Evolutionary conservation across 2,797 vertebrate species (phyloP).

Genomic region (Podarcis siculus): DNA sequence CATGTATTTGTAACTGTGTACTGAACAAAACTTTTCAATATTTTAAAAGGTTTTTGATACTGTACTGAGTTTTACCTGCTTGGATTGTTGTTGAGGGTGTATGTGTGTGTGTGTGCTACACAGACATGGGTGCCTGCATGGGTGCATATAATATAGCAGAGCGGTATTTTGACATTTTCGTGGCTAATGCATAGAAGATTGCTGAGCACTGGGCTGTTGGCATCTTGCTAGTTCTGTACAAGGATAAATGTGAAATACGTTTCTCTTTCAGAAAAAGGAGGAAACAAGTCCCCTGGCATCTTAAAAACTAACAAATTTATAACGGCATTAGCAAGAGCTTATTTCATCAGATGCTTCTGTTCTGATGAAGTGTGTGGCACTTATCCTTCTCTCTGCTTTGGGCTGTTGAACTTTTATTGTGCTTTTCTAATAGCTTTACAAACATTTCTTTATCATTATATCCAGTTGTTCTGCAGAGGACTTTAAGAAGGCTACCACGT

Average conservation of each 20-base stretch:
- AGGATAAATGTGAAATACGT: background rate
- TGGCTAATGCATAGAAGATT: background rate
- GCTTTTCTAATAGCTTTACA: background rate
- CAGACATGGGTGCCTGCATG: too few relatives aligned
- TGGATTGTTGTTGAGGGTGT: background rate
- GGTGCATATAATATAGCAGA: background rate
- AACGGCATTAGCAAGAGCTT: background rate
- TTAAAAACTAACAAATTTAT: background rate
- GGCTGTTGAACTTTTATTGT: background rate
- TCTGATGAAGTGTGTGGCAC: background rate
- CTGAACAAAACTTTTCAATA: constrained; percentile 42
- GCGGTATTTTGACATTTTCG: background rate
- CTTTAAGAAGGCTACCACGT: background rate
- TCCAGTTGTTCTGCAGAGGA: background rate
- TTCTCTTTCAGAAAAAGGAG: background rate
- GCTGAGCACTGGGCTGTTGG: background rate
- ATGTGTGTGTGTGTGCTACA: background rate
- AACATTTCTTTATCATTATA: background rate
- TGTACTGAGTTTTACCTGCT: background rate
- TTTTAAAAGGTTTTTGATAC: background rate
- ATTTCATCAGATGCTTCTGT: background rate
- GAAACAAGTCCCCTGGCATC: background rate
- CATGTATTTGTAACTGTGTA: constrained; percentile 38
- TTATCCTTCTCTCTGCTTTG: background rate
- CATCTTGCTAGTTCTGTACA: background rate